A percentile compares a stretch with the other conserved stretches of the same genome.
These are phyloP conservation scores for Zonotrichia leucophrys DNA, from an alignment of 2,113 vertebrate species.

Conservation along the genomic window DNA sequence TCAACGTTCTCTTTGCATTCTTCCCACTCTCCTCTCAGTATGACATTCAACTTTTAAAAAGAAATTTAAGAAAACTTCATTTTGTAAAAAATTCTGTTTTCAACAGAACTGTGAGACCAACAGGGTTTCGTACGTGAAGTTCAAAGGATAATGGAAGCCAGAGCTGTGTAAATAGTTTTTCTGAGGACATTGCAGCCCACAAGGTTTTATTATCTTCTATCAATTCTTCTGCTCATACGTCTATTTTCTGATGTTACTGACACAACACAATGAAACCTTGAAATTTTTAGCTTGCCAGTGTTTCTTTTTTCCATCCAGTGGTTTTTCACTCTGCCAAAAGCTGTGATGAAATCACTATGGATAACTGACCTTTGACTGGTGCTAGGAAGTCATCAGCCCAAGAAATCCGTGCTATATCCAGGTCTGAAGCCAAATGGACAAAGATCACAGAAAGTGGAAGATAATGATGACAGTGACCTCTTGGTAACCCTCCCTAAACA, in stretches of 20 bases:
- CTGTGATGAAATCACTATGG: not conserved
- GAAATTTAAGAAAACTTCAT: not conserved
- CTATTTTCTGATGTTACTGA: not conserved
- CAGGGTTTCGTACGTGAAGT: constrained; percentile 5
- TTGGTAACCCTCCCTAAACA: not conserved
- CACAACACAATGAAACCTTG: not conserved
- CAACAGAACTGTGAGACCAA: not conserved
- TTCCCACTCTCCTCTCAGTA: not conserved
- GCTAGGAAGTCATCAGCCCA: constrained; percentile 40
- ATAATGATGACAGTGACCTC: constrained; percentile 26
- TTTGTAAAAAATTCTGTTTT: not conserved
- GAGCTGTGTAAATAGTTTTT: not conserved
- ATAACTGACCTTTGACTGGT: not conserved
- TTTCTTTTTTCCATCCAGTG: not conserved
- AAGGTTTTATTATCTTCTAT: not conserved
- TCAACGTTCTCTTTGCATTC: not conserved
- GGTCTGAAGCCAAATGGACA: constrained; percentile 50
- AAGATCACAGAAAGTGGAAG: constrained; percentile 27
- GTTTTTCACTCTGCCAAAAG: not conserved
- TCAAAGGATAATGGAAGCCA: constrained; percentile 29
- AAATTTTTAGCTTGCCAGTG: not conserved
- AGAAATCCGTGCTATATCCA: not conserved
- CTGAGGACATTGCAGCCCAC: not conserved
- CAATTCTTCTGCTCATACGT: not conserved
- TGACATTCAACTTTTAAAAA: not conserved